Base-by-base conservation (phyloP, 1,140 invertebrate species). In the Sogatella furcifera region DNA sequence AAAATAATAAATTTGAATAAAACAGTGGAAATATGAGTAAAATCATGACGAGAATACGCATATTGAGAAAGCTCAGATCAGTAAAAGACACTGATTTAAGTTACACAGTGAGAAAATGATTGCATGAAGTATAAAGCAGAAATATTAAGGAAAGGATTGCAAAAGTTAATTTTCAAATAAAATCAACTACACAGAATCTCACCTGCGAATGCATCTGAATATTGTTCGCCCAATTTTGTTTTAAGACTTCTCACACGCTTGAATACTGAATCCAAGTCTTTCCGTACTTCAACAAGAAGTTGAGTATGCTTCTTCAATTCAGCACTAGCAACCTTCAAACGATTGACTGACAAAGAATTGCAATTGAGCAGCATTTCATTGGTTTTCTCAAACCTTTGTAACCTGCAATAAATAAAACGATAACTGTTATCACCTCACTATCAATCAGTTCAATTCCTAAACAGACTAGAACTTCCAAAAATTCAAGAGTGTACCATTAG, bases 291-390 rank as follows among this genome's bases (percentile, higher is more conserved):
- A 44, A 72, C 66, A 69, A 76, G 86, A 81, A 93, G 74, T 63
- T 86, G 81, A 0, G 88, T 93, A 70, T 96, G 92, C 67, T 89
- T 89, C 66, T 92, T 94, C 62, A 97, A 94, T 66, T 96, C 92
- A 21, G 81, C 80, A 9, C 81, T 82, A 21, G 92, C 89, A 55
- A 82, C 83, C 69, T 93, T 89, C 54, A 91, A 79, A 31, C 93
- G 81, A 61, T 83, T 78, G 9, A 86, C 80, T 5, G 92, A 92
- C 5, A 97, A 72, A 5, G 89, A 84, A 74, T 97, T 97, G 68
- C 93, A 96, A 68, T 97, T 97, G 21, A 92, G 86, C 21, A 97
- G 73, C 94, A 97, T 97, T 80, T 97, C 94, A 71, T 96, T 97
- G 2, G 94, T 96, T 70, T 97, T 97, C 69, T 97, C 95, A 77